Evolutionary conservation across 2,888 invertebrate species (phyloP).

Genomic region (Lissocephala sabroskyi): DNA sequence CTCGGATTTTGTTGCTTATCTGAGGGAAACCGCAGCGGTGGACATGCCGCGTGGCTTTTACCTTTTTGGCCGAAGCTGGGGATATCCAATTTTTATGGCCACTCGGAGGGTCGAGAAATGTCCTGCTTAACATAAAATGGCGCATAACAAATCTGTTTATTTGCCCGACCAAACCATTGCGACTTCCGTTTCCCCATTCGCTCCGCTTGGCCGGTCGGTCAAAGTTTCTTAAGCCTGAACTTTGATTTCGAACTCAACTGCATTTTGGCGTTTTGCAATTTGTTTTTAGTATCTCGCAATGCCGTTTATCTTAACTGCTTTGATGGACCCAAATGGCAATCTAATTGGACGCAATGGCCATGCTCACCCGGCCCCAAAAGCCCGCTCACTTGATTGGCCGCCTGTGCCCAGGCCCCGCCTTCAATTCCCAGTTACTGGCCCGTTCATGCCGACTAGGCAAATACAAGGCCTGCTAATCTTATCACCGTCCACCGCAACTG

Average conservation of each 20-base stretch:
- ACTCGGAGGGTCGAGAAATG: not conserved
- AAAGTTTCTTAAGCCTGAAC: conserved; percentile 33
- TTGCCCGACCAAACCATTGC: conserved; percentile 33
- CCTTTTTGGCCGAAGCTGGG: conserved; percentile 5
- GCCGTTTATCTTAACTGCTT: conserved; percentile 45
- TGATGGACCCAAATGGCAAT: conserved; percentile 56
- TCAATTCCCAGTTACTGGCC: not conserved
- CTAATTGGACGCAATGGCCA: conserved; percentile 54
- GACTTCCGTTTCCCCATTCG: conserved; percentile 28
- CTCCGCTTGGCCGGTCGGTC: conserved; percentile 6
- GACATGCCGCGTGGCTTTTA: too few species aligned
- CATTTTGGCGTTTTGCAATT: conserved; percentile 40
- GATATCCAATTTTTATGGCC: conserved; percentile 16
- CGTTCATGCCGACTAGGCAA: not conserved
- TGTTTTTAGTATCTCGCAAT: conserved; percentile 39
- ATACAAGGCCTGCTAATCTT: conserved; percentile 23
- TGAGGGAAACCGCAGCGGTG: not conserved
- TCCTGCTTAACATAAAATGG: conserved; percentile 56
- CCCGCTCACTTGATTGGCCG: too few species aligned
- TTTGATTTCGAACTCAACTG: conserved; percentile 25
- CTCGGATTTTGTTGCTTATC: not conserved
- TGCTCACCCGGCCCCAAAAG: too few species aligned
- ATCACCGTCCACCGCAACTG: too few species aligned
- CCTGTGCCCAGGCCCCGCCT: too few species aligned
- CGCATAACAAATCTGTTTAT: conserved; percentile 67